Evolutionary conservation across 2,888 invertebrate genomes (phyloP).

Genomic region (Dryadula phaetusa): DNA sequence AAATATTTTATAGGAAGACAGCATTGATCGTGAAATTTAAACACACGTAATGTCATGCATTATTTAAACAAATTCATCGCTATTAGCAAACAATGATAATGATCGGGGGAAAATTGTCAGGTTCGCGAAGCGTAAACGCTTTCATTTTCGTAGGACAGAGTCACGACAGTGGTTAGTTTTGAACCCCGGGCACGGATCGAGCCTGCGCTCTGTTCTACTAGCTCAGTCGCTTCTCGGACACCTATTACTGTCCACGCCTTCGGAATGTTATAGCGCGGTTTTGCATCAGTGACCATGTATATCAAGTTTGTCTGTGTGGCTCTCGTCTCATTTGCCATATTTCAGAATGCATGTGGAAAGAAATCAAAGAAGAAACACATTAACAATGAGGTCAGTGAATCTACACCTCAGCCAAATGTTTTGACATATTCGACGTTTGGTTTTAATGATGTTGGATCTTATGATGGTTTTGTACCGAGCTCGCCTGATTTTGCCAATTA

Average conservation of each 20-base stretch:
- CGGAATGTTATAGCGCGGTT: constrained; percentile 68
- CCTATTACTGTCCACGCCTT: constrained; percentile 64
- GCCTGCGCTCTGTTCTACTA: constrained; percentile 39
- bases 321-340: constrained; percentile 58
- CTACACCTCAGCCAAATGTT: constrained; percentile 71
- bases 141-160: constrained; percentile 79
- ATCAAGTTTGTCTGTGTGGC: constrained; percentile 60
- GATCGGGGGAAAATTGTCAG: constrained; percentile 73
- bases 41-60: constrained; percentile 54
- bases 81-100: constrained; percentile 69
- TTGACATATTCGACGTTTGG: constrained; percentile 78
- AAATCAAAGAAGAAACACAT: constrained; percentile 66
- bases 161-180: constrained; percentile 51
- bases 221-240: constrained; percentile 71
- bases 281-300: constrained; percentile 66
- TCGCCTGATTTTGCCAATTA: constrained; percentile 72
- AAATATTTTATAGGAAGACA: constrained; percentile 49
- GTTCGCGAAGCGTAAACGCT: constrained; percentile 75
- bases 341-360: constrained; percentile 59
- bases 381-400: constrained; percentile 59
- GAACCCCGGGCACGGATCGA: constrained; percentile 50
- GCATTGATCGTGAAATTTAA: constrained; percentile 57
- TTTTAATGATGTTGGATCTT: constrained; percentile 74
- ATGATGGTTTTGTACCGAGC: constrained; percentile 74
- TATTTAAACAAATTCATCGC: constrained; percentile 65